phyloP scores from a whole-genome alignment of 2,113 vertebrate species.

The Nansenia antarctica region DNA sequence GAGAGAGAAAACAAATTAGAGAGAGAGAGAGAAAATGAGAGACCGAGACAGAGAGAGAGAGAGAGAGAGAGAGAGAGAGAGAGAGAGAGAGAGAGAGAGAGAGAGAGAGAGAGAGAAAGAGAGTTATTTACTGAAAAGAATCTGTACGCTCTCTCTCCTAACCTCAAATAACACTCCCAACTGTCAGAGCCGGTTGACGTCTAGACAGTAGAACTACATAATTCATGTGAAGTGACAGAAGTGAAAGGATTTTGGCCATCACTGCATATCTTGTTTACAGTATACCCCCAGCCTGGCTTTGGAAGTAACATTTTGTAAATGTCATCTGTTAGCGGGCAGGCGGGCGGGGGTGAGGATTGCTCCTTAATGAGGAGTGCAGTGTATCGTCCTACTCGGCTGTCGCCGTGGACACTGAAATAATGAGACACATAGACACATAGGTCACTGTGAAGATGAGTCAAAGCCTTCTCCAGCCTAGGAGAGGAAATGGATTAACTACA shows the following conservation, averaged over 20 bases:
- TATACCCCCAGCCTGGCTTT: constrained; percentile 72
- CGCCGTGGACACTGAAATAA: constrained; percentile 98
- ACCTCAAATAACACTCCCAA: constrained; percentile 76
- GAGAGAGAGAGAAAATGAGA: too few species aligned
- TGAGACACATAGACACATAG: constrained; percentile 99
- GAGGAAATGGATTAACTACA: constrained; percentile 96
- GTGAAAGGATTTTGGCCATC: constrained; percentile 70
- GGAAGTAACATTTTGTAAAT: constrained; percentile 78
- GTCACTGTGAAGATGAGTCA: constrained; percentile 99
- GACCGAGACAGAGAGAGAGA: constrained; percentile 38
- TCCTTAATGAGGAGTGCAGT: constrained; percentile 97
- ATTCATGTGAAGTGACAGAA: constrained; percentile 75
- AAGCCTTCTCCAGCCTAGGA: constrained; percentile 90
- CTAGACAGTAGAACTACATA: constrained; percentile 74
- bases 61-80: constrained; percentile 51
- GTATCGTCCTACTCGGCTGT: constrained; percentile 95
- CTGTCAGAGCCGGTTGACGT: constrained; percentile 72
- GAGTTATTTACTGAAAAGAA: constrained; percentile 69
- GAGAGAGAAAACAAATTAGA: too few species aligned
- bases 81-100: neutral
- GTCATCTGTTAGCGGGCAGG: constrained; percentile 63
- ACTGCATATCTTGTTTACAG: constrained; percentile 72
- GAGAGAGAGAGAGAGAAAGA: constrained; percentile 28
- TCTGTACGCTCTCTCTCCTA: constrained; percentile 54
- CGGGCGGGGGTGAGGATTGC: constrained; percentile 63